A percentile compares a stretch with the other conserved stretches of the same genome.
These are phyloP conservation scores for Drosophila ironensis DNA, from an alignment of 1,140 invertebrate species.

Conservation along the genomic window DNA sequence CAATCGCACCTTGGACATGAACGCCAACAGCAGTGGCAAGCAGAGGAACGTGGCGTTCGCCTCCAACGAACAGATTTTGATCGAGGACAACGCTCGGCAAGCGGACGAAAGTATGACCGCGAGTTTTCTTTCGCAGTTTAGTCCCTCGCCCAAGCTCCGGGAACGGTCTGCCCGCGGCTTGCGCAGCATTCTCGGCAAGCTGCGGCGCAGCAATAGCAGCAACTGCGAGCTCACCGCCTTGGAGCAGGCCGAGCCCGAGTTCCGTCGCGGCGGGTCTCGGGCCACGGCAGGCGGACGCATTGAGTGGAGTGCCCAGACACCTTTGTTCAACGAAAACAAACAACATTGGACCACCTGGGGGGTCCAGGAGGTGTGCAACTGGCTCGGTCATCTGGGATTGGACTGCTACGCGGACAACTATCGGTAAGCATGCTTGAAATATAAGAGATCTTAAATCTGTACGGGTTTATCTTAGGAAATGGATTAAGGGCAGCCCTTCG, in stretches of 20 bases:
- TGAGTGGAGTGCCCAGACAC: slow-evolving; percentile 84
- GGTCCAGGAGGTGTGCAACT: slow-evolving; percentile 91
- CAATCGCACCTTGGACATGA: slow-evolving; percentile 65
- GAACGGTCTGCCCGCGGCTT: slow-evolving; percentile 83
- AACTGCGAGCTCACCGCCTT: slow-evolving; percentile 85
- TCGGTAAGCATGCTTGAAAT: slow-evolving; percentile 70
- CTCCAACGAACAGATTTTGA: slow-evolving; percentile 86
- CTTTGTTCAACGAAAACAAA: slow-evolving; percentile 47
- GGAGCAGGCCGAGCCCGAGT: slow-evolving; percentile 84
- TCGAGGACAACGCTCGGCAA: slow-evolving; percentile 50
- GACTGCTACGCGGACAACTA: slow-evolving; percentile 90
- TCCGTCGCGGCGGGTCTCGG: slow-evolving; percentile 88
- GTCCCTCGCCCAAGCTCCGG: slow-evolving; percentile 82
- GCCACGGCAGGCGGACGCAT: slow-evolving; percentile 90
- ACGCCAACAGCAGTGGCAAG: slow-evolving; percentile 77
- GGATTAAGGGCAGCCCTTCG: slow-evolving; percentile 84
- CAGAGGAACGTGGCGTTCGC: slow-evolving; percentile 83
- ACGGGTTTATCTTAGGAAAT: slow-evolving; percentile 49
- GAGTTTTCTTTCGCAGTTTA: slow-evolving; percentile 83
- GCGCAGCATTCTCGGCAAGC: slow-evolving; percentile 87
- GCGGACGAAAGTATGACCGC: slow-evolving; percentile 66
- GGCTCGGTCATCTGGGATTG: slow-evolving; percentile 94
- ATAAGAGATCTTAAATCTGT: neutral
- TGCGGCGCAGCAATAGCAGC: slow-evolving; percentile 85
- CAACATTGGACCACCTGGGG: slow-evolving; percentile 90